These are phyloP conservation scores for Pitangus sulphuratus DNA, from an alignment of 2,797 vertebrate species.

Conservation along the genomic window DNA sequence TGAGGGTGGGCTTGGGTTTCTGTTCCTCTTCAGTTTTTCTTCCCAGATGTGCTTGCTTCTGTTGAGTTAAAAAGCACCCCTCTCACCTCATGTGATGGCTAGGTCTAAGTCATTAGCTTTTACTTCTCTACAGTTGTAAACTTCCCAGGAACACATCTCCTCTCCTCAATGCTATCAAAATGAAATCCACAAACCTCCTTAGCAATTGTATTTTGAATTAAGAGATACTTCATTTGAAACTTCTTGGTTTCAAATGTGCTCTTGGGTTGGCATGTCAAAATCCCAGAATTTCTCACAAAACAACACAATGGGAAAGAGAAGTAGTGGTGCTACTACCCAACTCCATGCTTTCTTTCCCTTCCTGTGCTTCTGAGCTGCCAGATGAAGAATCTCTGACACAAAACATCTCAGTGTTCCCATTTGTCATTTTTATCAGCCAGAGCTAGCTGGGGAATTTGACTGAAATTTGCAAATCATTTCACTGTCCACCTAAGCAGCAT, in stretches of 20 bases:
- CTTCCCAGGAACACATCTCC: background rate
- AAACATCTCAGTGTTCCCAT: background rate
- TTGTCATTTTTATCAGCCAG: background rate
- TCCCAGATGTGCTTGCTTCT: background rate
- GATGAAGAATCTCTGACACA: background rate
- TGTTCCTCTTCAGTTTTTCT: background rate
- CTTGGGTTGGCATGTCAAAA: no score
- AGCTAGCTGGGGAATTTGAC: background rate
- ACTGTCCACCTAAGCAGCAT: background rate
- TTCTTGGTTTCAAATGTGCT: background rate
- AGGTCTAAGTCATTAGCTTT: background rate
- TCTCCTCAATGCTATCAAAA: background rate
- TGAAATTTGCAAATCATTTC: conserved; percentile 1
- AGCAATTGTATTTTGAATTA: background rate
- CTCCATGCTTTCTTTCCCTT: background rate
- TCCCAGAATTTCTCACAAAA: background rate
- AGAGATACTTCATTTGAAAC: background rate
- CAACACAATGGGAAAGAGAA: background rate
- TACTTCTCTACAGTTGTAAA: background rate
- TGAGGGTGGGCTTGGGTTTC: background rate
- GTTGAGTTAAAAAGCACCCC: background rate
- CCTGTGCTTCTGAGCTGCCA: background rate
- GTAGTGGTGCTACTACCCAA: background rate
- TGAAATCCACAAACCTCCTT: background rate
- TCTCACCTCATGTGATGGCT: background rate